Percentiles rank a stretch among this genome's conserved stretches.
phyloP scores from a whole-genome alignment of 2,113 vertebrate genomes.

The Syrrhaptes paradoxus region DNA sequence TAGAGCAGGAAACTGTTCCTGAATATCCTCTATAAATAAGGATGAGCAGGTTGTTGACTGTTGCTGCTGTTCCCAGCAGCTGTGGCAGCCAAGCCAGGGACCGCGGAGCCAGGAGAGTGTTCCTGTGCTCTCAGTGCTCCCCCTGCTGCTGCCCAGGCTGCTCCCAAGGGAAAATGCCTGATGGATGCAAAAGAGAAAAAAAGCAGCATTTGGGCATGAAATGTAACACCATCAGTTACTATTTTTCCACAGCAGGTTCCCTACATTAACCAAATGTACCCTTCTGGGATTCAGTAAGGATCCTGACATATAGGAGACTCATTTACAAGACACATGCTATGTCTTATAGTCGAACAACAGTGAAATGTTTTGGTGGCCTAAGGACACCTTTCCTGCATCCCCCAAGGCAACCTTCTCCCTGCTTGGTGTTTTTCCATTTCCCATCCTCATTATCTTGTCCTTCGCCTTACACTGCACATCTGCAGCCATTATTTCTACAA shows the following conservation, averaged over 20 bases:
- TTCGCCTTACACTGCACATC: neutral
- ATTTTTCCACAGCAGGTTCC: neutral
- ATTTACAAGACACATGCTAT: neutral
- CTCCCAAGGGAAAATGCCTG: neutral
- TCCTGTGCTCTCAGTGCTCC: slow-evolving; percentile 26
- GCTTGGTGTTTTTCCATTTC: neutral
- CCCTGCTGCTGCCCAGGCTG: slow-evolving; percentile 2
- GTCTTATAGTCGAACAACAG: neutral
- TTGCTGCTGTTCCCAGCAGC: neutral
- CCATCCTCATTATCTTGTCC: neutral
- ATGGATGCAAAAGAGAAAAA: neutral
- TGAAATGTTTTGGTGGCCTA: neutral
- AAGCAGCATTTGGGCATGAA: neutral
- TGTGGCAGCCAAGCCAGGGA: neutral
- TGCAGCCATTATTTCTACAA: neutral
- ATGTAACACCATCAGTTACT: neutral
- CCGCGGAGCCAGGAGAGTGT: neutral
- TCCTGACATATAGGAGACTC: neutral
- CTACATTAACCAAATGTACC: neutral
- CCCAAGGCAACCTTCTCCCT: neutral
- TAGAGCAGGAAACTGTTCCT: neutral
- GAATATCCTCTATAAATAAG: neutral
- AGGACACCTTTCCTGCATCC: neutral
- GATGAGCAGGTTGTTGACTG: neutral
- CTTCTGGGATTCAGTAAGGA: neutral